Evolutionary conservation across 92 coral and sea anemone genomes (phyloP).

Genomic region (Anthopleura xanthogrammica): DNA sequence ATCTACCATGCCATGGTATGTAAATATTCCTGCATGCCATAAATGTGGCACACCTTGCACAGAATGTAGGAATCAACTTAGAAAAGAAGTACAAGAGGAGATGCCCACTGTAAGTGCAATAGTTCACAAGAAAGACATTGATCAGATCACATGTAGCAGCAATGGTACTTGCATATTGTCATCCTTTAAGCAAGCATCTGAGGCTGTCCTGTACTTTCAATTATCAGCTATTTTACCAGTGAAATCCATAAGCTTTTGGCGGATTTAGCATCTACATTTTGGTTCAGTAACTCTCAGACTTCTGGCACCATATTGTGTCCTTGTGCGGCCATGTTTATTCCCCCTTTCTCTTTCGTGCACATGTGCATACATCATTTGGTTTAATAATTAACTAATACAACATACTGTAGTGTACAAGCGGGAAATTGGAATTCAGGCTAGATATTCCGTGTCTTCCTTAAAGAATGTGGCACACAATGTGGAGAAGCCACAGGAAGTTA

Average conservation of each 20-base stretch:
- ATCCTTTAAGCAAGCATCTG: no score
- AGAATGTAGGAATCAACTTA: constrained; percentile 34
- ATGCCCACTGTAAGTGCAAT: constrained; percentile 29
- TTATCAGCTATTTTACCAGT: no score
- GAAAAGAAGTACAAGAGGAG: constrained; percentile 20
- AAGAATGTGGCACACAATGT: neutral
- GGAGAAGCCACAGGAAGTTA: neutral
- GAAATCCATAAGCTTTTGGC: no score
- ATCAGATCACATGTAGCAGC: neutral
- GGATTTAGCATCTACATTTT: no score
- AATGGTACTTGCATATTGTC: no score
- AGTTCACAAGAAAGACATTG: neutral
- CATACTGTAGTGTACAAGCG: neutral
- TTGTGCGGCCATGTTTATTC: no score
- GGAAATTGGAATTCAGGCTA: neutral
- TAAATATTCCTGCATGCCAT: constrained; percentile 36
- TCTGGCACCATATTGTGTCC: no score
- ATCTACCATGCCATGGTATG: constrained; percentile 22
- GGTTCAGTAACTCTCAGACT: no score
- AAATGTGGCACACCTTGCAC: constrained; percentile 50
- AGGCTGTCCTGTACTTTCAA: no score
- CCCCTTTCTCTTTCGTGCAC: no score
- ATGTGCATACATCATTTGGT: no score
- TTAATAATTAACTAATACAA: no score
- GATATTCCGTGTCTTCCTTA: neutral